A percentile compares a stretch with the other conserved stretches of the same genome.
Evolutionary conservation across 2,797 vertebrate genomes (phyloP).

Genomic region (Simalia tracyae): DNA sequence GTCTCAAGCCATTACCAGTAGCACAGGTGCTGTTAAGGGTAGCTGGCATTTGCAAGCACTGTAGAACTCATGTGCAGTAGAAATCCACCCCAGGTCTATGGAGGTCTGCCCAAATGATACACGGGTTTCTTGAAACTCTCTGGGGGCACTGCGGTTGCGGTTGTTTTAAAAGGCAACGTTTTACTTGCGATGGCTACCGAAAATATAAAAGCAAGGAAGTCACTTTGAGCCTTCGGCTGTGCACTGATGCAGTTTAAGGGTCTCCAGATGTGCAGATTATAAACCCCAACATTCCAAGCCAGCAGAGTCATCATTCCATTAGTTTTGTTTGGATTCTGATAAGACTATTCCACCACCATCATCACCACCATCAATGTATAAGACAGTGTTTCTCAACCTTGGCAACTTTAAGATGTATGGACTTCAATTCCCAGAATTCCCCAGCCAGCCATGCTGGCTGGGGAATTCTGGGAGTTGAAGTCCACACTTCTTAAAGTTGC

Average conservation of each 20-base stretch:
- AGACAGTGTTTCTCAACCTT: neutral
- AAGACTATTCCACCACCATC: too few relatives aligned
- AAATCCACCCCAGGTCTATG: neutral
- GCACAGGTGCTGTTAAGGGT: neutral
- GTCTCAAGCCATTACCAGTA: neutral
- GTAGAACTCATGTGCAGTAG: accelerated
- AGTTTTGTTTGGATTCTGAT: too few relatives aligned
- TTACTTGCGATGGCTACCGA: too few relatives aligned
- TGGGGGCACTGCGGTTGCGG: too few relatives aligned
- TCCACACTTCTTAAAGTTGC: neutral
- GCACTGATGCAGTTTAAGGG: too few relatives aligned
- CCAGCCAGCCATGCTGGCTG: neutral
- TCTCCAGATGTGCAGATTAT: too few relatives aligned
- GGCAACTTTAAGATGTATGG: neutral
- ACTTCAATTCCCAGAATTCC: too few relatives aligned
- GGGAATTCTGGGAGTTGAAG: neutral
- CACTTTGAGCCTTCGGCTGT: too few relatives aligned
- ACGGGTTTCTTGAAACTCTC: neutral
- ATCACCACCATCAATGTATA: too few relatives aligned
- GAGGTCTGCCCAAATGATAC: neutral
- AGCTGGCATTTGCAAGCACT: neutral
- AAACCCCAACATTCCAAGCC: too few relatives aligned
- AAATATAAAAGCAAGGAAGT: neutral
- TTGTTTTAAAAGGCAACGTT: neutral
- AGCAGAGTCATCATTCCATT: too few relatives aligned